Conservation (phyloP, 2,113 vertebrate species). For the Phalacrocorax pelagicus region DNA sequence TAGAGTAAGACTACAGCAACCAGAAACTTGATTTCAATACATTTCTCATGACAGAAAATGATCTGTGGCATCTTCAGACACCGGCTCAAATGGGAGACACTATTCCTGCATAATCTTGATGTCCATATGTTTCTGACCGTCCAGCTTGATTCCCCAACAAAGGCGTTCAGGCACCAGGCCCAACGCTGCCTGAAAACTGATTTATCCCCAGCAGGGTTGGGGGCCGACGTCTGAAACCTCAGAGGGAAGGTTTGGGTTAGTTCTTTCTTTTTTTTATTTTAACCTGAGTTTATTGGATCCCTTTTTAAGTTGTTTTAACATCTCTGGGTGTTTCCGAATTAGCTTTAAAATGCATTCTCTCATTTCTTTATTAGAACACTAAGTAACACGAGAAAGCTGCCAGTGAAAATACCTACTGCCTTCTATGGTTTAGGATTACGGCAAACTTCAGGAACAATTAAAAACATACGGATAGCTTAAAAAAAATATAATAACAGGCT, state of each 20-base stretch:
- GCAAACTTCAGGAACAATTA: constrained; percentile 30
- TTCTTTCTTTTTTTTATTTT: not conserved
- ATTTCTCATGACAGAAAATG: not conserved
- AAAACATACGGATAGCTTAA: not conserved
- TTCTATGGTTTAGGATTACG: not conserved
- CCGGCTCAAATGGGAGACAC: not conserved
- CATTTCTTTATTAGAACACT: not conserved
- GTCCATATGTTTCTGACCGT: not conserved
- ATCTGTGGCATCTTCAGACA: not conserved
- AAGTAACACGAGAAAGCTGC: not conserved
- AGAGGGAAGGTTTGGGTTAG: not conserved
- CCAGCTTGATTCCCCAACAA: not conserved
- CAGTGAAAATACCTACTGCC: not conserved
- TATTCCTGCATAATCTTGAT: not conserved
- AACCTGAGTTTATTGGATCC: not conserved
- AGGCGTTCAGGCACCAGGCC: not conserved
- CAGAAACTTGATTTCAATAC: not conserved
- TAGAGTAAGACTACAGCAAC: not conserved
- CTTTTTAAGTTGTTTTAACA: constrained; percentile 12
- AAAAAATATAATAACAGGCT: not conserved
- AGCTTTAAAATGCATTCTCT: not conserved
- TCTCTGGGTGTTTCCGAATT: not conserved
- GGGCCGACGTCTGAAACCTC: not conserved
- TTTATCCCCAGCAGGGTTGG: not conserved
- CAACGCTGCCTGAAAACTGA: not conserved